These are phyloP conservation scores for Tuta absoluta DNA, from an alignment of 2,888 invertebrate genomes.

Conservation along the genomic window DNA sequence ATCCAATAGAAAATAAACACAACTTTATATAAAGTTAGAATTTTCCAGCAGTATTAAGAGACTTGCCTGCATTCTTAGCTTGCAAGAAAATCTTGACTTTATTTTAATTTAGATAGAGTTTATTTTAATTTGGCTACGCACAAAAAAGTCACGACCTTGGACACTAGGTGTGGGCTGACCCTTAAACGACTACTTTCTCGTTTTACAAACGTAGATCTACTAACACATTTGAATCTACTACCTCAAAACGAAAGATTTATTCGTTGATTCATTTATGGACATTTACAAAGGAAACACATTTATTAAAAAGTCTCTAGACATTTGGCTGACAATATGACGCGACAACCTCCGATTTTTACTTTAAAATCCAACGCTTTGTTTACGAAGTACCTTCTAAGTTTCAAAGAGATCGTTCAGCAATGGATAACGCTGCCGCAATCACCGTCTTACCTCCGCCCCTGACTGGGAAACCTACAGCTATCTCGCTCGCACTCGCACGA, in stretches of 20 bases:
- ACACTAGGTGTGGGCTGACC: too few relatives aligned
- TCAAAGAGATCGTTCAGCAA: background rate
- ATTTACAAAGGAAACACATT: constrained; percentile 8
- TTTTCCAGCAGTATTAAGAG: too few relatives aligned
- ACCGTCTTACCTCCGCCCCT: background rate
- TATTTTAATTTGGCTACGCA: too few relatives aligned
- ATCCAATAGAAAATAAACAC: too few relatives aligned
- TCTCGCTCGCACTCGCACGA: constrained; percentile 28
- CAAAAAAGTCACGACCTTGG: too few relatives aligned
- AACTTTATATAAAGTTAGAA: too few relatives aligned
- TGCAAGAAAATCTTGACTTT: too few relatives aligned
- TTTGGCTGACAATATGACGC: background rate
- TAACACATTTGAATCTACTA: background rate
- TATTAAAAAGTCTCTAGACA: background rate
- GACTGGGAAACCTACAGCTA: constrained; percentile 5
- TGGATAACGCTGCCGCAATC: background rate
- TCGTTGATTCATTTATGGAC: background rate
- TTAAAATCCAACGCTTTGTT: background rate
- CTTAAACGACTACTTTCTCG: too few relatives aligned
- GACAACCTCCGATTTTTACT: background rate
- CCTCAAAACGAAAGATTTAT: background rate
- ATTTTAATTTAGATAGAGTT: too few relatives aligned
- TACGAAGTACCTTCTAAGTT: background rate
- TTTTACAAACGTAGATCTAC: background rate
- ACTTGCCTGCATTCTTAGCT: too few relatives aligned